Evolutionary conservation across 2,888 invertebrate species (phyloP).

Genomic region (Diarsia mendica): DNA sequence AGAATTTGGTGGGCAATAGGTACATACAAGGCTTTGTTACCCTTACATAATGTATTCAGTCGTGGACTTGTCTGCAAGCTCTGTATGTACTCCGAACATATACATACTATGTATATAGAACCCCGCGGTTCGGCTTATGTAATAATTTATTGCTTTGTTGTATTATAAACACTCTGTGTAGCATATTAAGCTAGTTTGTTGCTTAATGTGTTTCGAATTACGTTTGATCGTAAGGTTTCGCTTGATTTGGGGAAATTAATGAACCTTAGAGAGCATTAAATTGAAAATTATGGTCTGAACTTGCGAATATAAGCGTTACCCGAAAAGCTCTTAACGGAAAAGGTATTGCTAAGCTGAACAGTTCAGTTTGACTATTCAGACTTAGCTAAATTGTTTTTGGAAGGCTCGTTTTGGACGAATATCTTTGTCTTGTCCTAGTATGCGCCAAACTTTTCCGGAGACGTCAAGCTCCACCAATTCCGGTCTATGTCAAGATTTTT

Average conservation of each 20-base stretch:
- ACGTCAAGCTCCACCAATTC: not conserved
- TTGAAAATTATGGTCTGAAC: not conserved
- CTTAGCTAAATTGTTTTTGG: not conserved
- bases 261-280: not conserved
- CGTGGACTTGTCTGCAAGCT: conserved; percentile 78
- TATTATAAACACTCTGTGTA: conserved; percentile 46
- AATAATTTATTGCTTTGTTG: conserved; percentile 69
- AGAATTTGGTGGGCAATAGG: conserved; percentile 88
- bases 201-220: conserved; percentile 29
- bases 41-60: conserved; percentile 85
- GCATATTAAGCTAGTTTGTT: conserved; percentile 56
- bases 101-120: conserved; percentile 21
- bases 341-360: not conserved
- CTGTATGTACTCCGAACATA: conserved; percentile 44
- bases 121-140: conserved; percentile 64
- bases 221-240: conserved; percentile 16
- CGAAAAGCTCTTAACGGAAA: not conserved
- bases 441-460: not conserved
- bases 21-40: conserved; percentile 82
- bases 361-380: not conserved
- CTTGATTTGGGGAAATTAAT: conserved; percentile 24
- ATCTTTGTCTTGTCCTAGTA: not conserved
- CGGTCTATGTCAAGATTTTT: not conserved
- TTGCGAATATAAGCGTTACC: not conserved
- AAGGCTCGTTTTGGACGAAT: not conserved